Conservation (phyloP, 2,113 vertebrate genomes). For the Ceratotherium simum region DNA sequence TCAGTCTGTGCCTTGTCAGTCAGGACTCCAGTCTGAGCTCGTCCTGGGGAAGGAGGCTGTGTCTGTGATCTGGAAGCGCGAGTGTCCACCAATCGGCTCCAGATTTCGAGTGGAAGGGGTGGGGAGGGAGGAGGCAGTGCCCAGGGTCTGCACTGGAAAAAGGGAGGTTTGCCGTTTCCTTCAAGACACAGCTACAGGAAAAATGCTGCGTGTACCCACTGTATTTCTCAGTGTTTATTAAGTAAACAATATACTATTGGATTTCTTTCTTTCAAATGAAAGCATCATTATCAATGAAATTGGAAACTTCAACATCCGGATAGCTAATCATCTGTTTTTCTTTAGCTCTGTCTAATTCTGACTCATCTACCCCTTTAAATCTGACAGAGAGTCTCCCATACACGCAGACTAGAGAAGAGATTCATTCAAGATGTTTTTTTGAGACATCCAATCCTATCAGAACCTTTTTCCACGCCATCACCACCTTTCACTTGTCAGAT, state of each 20-base stretch:
- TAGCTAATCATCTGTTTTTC: not conserved
- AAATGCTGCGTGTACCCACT: accelerated
- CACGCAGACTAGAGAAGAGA: accelerated
- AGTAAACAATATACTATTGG: not conserved
- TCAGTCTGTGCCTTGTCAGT: too few species aligned
- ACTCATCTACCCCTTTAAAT: not conserved
- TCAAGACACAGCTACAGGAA: not conserved
- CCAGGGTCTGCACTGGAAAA: accelerated
- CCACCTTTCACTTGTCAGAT: not conserved
- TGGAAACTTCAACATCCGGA: not conserved
- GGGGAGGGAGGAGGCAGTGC: accelerated
- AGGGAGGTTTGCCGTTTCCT: not conserved
- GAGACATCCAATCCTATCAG: not conserved
- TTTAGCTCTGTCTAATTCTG: not conserved
- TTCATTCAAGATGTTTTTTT: not conserved
- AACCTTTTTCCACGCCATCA: too few species aligned
- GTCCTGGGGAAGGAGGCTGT: too few species aligned
- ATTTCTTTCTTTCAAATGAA: not conserved
- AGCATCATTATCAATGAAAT: not conserved
- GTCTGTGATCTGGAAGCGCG: not conserved
- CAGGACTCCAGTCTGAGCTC: not conserved
- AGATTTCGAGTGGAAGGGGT: accelerated
- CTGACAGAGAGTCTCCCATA: not conserved
- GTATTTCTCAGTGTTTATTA: accelerated
- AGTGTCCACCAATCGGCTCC: not conserved